Conservation (phyloP, 1,140 invertebrate species). For the Rhagoletis pomonella region DNA sequence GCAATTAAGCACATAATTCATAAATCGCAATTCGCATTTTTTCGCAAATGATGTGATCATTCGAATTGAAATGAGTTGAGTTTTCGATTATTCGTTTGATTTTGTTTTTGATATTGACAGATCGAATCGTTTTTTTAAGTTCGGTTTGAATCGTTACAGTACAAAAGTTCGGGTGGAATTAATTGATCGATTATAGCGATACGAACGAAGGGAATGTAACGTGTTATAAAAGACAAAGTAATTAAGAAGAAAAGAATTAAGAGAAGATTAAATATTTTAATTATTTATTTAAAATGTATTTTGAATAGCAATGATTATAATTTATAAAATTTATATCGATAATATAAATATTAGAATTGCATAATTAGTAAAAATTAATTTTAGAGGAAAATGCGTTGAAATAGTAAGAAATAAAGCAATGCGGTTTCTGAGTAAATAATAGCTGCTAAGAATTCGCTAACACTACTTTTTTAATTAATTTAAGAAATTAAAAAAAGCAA, state of each 20-base stretch:
- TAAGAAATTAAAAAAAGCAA: too few species aligned
- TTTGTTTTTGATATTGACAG: constrained; percentile 19
- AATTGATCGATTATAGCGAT: constrained; percentile 33
- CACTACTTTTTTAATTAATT: neutral
- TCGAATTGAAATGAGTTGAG: constrained; percentile 35
- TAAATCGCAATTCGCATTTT: constrained; percentile 20
- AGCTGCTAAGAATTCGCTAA: neutral
- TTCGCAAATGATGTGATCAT: constrained; percentile 37
- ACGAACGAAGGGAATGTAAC: constrained; percentile 47
- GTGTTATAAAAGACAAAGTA: constrained; percentile 51
- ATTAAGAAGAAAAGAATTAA: constrained; percentile 52
- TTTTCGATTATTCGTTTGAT: constrained; percentile 8
- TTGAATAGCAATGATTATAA: constrained; percentile 14
- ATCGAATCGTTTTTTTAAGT: constrained; percentile 37
- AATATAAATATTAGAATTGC: constrained; percentile 1
- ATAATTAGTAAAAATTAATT: neutral
- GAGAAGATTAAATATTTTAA: constrained; percentile 48
- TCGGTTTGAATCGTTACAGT: constrained; percentile 13
- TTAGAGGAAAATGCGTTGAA: neutral
- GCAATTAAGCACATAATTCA: neutral
- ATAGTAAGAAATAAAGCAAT: constrained; percentile 4
- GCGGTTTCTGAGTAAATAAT: neutral
- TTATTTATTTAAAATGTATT: neutral
- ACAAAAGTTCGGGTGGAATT: constrained; percentile 34
- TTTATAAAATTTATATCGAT: constrained; percentile 2